Conservation (phyloP, 2,113 vertebrate species). For the Puffinus mauretanicus region DNA sequence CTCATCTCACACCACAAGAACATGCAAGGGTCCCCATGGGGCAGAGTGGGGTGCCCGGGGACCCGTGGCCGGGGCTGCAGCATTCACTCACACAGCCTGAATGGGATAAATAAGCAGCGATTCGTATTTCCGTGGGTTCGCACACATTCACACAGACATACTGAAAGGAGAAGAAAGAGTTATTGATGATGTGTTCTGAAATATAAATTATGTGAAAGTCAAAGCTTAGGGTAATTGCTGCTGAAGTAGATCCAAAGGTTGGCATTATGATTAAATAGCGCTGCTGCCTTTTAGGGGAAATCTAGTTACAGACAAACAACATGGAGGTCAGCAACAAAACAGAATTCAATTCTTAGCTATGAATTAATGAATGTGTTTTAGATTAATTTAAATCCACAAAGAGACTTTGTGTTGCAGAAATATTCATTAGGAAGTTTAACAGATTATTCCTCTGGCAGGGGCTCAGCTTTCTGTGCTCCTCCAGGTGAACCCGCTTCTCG, state of each 20-base stretch:
- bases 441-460: conserved; percentile 51
- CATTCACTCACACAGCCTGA: neutral
- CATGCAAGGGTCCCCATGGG: neutral
- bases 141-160: neutral
- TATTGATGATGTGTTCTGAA: conserved; percentile 41
- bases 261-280: conserved; percentile 63
- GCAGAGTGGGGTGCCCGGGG: neutral
- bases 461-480: conserved; percentile 18
- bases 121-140: neutral
- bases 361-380: conserved; percentile 70
- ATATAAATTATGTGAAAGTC: conserved; percentile 59
- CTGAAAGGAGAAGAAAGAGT: conserved; percentile 48
- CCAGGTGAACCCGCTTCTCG: neutral
- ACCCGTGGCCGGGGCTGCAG: neutral
- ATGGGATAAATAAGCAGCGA: neutral
- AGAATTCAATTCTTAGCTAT: conserved; percentile 64
- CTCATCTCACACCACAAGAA: neutral
- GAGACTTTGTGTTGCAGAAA: conserved; percentile 59
- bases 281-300: conserved; percentile 58
- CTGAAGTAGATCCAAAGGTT: conserved; percentile 59
- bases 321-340: conserved; percentile 63
- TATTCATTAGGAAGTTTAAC: conserved; percentile 60
- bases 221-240: conserved; percentile 61
- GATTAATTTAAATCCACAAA: conserved; percentile 68
- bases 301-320: conserved; percentile 62